Percentiles rank a stretch among this genome's conserved stretches.
Evolutionary conservation across 1,140 invertebrate species (phyloP).

Genomic region (Zaprionus taronus): DNA sequence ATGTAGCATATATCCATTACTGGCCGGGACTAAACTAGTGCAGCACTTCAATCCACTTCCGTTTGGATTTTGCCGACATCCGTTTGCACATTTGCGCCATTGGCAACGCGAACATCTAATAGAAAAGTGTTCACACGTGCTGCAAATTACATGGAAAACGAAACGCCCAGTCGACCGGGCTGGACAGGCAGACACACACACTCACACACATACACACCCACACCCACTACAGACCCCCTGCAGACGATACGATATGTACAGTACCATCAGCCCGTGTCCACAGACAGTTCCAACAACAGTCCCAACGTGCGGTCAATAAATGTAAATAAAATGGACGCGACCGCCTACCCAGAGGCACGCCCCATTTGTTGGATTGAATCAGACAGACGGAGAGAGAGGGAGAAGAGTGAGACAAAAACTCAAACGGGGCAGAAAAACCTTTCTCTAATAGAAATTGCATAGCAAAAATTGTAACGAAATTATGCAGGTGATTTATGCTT

Average conservation of each 20-base stretch:
- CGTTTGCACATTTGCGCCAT: conserved; percentile 39
- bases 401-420: background rate
- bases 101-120: conserved; percentile 48
- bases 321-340: conserved; percentile 59
- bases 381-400: background rate
- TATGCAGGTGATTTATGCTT: conserved; percentile 70
- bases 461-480: conserved; percentile 54
- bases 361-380: conserved; percentile 43
- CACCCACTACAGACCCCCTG: background rate
- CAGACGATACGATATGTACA: background rate
- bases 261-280: conserved; percentile 3
- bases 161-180: conserved; percentile 3
- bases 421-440: background rate
- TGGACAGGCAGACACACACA: conserved; percentile 26
- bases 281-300: conserved; percentile 14
- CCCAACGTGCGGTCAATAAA: conserved; percentile 62
- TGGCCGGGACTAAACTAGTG: conserved; percentile 19
- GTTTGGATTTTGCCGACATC: conserved; percentile 38
- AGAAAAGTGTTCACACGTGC: conserved; percentile 68
- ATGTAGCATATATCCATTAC: conserved; percentile 35
- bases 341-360: conserved; percentile 33
- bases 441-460: conserved; percentile 49
- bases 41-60: conserved; percentile 49
- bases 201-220: background rate
- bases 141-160: conserved; percentile 52